These are phyloP conservation scores for Coelinius sp. DNA, from an alignment of 2,888 invertebrate species.

Conservation along the genomic window DNA sequence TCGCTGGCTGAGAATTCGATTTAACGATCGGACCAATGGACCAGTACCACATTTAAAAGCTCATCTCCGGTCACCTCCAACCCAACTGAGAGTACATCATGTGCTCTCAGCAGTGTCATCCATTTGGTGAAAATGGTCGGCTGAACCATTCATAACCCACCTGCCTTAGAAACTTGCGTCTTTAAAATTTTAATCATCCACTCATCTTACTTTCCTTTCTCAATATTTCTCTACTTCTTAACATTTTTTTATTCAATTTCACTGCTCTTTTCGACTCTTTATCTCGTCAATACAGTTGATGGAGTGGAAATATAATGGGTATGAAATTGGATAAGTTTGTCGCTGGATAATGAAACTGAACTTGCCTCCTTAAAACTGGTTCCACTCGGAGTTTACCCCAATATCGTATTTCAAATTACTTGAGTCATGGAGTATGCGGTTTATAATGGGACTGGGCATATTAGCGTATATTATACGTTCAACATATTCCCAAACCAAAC, in stretches of 20 bases:
- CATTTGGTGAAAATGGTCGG: neutral
- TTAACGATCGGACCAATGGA: constrained; percentile 25
- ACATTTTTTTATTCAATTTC: too few relatives aligned
- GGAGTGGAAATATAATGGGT: neutral
- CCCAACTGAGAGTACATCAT: neutral
- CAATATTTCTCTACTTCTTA: too few relatives aligned
- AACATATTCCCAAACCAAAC: too few relatives aligned
- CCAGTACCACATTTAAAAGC: neutral
- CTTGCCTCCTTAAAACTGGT: neutral
- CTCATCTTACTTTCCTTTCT: too few relatives aligned
- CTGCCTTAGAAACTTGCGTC: neutral
- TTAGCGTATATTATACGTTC: too few relatives aligned
- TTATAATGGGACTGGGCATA: neutral
- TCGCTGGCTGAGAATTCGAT: constrained; percentile 16
- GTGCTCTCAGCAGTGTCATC: neutral
- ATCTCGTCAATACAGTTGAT: neutral
- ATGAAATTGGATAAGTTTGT: constrained; percentile 20
- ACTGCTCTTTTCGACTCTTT: neutral
- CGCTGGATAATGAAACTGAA: neutral
- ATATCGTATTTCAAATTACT: neutral
- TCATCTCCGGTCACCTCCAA: constrained; percentile 9
- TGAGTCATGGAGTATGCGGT: neutral
- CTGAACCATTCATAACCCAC: neutral
- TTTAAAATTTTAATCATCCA: neutral
- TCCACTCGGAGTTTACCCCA: neutral